A percentile compares a stretch with the other conserved stretches of the same genome.
These are phyloP conservation scores for Bos javanicus DNA, from an alignment of 2,113 vertebrate genomes.

Conservation along the genomic window DNA sequence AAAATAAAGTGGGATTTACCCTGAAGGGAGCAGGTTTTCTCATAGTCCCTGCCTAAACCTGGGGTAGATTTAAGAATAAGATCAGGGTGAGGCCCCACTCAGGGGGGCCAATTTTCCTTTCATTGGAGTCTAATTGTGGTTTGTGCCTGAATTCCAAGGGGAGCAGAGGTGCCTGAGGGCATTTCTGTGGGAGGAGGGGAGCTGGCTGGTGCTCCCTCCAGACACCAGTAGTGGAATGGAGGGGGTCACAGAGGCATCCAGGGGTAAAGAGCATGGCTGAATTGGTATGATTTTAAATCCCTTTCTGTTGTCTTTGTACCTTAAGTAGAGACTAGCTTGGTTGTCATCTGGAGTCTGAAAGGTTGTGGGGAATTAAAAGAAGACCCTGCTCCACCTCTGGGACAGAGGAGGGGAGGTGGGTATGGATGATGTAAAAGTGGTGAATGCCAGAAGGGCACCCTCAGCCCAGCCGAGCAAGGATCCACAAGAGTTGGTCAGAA, in stretches of 20 bases:
- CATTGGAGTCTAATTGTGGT: background rate
- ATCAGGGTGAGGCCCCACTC: background rate
- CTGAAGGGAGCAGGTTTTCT: background rate
- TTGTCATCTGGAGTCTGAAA: background rate
- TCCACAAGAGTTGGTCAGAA: background rate
- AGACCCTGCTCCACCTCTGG: background rate
- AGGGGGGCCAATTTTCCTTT: background rate
- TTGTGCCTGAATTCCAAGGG: background rate
- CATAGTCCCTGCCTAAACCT: background rate
- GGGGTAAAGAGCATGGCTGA: background rate
- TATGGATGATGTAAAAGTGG: background rate
- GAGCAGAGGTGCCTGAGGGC: background rate
- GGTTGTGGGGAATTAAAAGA: background rate
- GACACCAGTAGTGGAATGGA: background rate
- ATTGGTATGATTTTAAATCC: background rate
- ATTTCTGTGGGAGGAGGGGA: background rate
- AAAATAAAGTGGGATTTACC: background rate
- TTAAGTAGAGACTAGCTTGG: background rate
- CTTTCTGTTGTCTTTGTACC: background rate
- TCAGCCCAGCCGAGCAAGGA: background rate
- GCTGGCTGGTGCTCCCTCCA: background rate
- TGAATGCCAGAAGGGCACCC: background rate
- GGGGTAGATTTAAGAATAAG: background rate
- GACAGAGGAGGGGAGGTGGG: too few species aligned
- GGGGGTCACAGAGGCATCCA: background rate